These are phyloP conservation scores for Vanacampus margaritifer DNA, from an alignment of 2,113 vertebrate genomes.

Conservation along the genomic window DNA sequence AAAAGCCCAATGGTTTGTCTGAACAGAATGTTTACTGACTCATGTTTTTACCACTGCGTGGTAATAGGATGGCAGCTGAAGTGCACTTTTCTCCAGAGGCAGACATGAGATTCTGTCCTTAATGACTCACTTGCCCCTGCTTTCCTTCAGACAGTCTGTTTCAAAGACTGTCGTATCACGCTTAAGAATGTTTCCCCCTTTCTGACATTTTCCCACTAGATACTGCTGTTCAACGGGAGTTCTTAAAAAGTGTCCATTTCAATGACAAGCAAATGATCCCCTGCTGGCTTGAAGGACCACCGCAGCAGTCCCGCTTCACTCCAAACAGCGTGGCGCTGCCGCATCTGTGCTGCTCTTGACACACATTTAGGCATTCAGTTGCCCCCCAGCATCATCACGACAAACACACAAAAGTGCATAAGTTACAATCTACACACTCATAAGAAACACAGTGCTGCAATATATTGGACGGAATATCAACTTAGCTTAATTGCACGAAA, in stretches of 20 bases:
- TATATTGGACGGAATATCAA: slow-evolving; percentile 24
- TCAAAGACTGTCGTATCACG: slow-evolving; percentile 11
- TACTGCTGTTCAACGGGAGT: slow-evolving; percentile 6
- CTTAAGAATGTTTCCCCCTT: background rate
- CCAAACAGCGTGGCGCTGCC: slow-evolving; percentile 12
- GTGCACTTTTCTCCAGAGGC: slow-evolving; percentile 37
- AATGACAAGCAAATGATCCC: slow-evolving; percentile 39
- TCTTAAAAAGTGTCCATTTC: slow-evolving; percentile 32
- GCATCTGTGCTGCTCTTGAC: slow-evolving; percentile 18
- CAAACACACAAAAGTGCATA: slow-evolving; percentile 10
- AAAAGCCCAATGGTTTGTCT: slow-evolving; percentile 10
- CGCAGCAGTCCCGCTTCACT: slow-evolving; percentile 17
- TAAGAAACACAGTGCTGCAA: background rate
- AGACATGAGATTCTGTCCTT: slow-evolving; percentile 47
- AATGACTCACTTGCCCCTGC: slow-evolving; percentile 29
- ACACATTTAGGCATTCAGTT: slow-evolving; percentile 19
- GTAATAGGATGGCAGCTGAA: slow-evolving; percentile 38
- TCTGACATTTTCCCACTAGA: slow-evolving; percentile 1
- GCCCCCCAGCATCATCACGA: slow-evolving; percentile 16
- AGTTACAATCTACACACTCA: background rate
- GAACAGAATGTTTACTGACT: slow-evolving; percentile 14
- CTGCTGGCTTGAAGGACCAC: slow-evolving; percentile 31
- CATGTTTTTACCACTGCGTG: slow-evolving; percentile 22
- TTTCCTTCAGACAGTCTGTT: slow-evolving; percentile 31
- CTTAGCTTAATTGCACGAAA: slow-evolving; percentile 40